Evolutionary conservation across 2,888 invertebrate genomes (phyloP).

Genomic region (Dusona sp.): DNA sequence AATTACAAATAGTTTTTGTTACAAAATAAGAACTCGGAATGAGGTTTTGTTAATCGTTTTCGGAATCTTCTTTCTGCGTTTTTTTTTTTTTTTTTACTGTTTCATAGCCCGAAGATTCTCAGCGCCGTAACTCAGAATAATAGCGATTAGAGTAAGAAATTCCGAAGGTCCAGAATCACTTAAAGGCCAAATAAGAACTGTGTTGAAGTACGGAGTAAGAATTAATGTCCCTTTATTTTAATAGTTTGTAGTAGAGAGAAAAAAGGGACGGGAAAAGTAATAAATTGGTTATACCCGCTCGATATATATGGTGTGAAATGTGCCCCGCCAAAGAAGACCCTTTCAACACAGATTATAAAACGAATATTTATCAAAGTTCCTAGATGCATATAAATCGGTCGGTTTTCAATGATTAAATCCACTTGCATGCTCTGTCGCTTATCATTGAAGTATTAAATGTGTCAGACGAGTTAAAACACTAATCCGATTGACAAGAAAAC

Average conservation of each 20-base stretch:
- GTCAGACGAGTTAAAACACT: conserved; percentile 28
- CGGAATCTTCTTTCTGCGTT: not conserved
- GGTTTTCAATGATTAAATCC: not conserved
- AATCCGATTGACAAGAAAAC: not conserved
- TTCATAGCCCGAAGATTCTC: not conserved
- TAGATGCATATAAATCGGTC: conserved; percentile 29
- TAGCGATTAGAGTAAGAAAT: not conserved
- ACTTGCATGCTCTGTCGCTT: not conserved
- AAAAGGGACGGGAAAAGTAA: not conserved
- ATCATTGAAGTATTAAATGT: not conserved
- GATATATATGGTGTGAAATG: conserved; percentile 29
- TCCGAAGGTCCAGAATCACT: not conserved
- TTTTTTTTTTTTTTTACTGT: no score
- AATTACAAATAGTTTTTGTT: not conserved
- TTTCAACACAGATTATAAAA: conserved; percentile 7
- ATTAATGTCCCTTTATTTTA: conserved; percentile 20
- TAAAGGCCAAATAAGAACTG: not conserved
- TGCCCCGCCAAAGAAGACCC: not conserved
- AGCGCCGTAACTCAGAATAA: no score
- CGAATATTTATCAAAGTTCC: conserved; percentile 54
- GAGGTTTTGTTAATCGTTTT: no score
- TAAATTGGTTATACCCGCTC: conserved; percentile 18
- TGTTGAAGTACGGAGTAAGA: conserved; percentile 18
- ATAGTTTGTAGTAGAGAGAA: conserved; percentile 18
- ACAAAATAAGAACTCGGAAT: not conserved